Evolutionary conservation across 35 echinoderm and acorn worm species (phyloP).

Genomic region (Amphiura filiformis): DNA sequence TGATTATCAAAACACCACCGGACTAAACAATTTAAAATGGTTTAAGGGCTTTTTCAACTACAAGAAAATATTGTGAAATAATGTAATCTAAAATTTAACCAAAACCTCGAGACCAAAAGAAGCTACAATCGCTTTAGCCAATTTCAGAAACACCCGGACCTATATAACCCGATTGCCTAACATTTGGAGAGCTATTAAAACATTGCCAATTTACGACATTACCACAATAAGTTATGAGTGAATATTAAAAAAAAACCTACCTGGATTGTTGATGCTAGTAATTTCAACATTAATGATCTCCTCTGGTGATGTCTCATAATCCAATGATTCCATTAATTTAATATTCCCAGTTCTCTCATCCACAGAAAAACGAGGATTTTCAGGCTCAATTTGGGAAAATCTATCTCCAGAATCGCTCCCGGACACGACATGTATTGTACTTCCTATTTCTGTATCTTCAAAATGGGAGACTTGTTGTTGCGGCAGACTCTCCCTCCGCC

Average conservation of each 20-base stretch:
- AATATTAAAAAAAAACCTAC: not conserved
- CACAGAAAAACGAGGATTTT: not conserved
- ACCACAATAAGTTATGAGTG: too few species aligned
- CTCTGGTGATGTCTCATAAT: not conserved
- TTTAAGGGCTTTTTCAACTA: too few species aligned
- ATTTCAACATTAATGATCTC: not conserved
- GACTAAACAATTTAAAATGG: too few species aligned
- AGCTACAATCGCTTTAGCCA: too few species aligned
- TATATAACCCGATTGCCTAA: too few species aligned
- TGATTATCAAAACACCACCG: too few species aligned
- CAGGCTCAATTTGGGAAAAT: not conserved
- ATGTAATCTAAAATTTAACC: too few species aligned
- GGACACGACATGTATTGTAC: not conserved
- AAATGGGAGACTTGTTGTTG: not conserved
- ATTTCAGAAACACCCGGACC: too few species aligned
- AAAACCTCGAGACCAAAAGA: too few species aligned
- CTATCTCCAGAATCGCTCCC: not conserved
- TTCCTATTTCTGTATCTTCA: not conserved
- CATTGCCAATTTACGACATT: too few species aligned
- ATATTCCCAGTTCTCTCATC: conserved; percentile 4
- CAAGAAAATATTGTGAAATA: too few species aligned
- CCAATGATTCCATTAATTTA: not conserved
- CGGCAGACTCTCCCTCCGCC: not conserved
- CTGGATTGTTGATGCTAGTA: not conserved
- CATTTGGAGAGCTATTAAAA: too few species aligned